These are phyloP conservation scores for Gerris lacustris DNA, from an alignment of 2,888 invertebrate species.

Conservation along the genomic window DNA sequence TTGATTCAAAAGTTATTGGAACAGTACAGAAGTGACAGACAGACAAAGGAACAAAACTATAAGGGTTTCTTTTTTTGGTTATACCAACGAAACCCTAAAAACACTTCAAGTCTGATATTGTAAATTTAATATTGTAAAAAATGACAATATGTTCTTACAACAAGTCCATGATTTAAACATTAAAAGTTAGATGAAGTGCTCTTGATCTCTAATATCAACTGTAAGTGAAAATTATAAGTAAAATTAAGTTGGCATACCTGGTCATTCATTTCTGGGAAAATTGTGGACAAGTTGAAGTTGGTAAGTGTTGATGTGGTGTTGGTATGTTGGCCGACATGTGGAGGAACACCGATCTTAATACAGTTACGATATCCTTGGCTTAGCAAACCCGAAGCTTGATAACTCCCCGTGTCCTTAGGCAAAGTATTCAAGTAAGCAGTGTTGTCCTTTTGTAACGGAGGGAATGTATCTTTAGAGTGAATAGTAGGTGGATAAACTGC, in stretches of 20 bases:
- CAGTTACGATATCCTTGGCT: constrained; percentile 23
- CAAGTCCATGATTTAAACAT: too few relatives aligned
- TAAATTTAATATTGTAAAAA: too few relatives aligned
- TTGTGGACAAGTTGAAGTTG: constrained; percentile 70
- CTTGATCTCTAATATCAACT: too few relatives aligned
- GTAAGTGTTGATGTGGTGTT: constrained; percentile 45
- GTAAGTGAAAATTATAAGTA: too few relatives aligned
- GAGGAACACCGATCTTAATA: constrained; percentile 19
- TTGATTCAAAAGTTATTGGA: too few relatives aligned
- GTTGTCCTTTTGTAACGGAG: not conserved
- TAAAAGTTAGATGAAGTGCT: too few relatives aligned
- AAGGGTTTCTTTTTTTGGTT: too few relatives aligned
- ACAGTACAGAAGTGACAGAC: too few relatives aligned
- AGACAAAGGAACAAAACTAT: too few relatives aligned
- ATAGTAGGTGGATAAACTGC: not conserved
- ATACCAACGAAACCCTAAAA: too few relatives aligned
- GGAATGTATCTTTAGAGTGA: not conserved
- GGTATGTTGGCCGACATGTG: constrained; percentile 34
- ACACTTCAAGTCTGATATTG: too few relatives aligned
- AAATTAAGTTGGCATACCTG: constrained; percentile 35
- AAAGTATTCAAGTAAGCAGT: not conserved
- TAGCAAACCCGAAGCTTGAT: not conserved
- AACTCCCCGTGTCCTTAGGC: not conserved
- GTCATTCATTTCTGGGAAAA: constrained; percentile 70
- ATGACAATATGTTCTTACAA: too few relatives aligned